Base-by-base conservation (phyloP, 2,888 invertebrate genomes). In the Acanthococcus lagerstroemiae region DNA sequence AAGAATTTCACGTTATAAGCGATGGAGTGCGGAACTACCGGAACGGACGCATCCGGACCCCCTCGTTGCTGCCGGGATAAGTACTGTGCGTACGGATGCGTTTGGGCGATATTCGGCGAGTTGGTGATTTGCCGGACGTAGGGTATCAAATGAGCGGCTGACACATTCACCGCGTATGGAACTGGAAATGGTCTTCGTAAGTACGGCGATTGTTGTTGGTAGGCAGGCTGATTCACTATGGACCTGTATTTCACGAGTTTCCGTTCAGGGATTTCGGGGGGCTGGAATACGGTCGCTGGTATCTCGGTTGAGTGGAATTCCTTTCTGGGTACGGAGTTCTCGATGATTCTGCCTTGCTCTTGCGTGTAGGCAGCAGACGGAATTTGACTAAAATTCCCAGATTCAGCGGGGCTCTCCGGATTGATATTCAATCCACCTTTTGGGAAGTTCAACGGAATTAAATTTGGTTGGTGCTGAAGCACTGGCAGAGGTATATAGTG, bases 401-500 rank as follows among this genome's bases (percentile, higher is more conserved):
- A n/a, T n/a, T n/a, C n/a, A n/a, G n/a, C n/a, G n/a, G n/a, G n/a
- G n/a, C n/a, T n/a, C n/a, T n/a, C n/a, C n/a, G n/a, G n/a, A n/a
- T n/a, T n/a, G n/a, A n/a, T n/a, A 37, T 37, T 37, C 2, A n/a
- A n/a, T 3, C 22, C 24, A n/a, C 24, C 52, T 21, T 63, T 50
- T 9, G n/a, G 24, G 17, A 48, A 63, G 30, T 63, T 63, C n/a
- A 63, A 25, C 1, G 61, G 61, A 17, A 63, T 63, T 4, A 37
- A 1, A 24, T 63, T 63, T 7, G 61, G 61, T 63, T 63, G 61
- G 30, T 63, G 61, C 52, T 63, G 61, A 7, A 63, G 19, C 19
- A 63, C 37, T 17, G 61, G 61, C 4, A 63, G 37, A 2, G 61
- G 52, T 22, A 63, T 52, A n/a, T 63, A 63, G 4, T 27, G 61